Percentiles rank a stretch among this genome's conserved stretches.
phyloP scores from a whole-genome alignment of 1,140 invertebrate species.

The Parasteatoda tepidariorum region DNA sequence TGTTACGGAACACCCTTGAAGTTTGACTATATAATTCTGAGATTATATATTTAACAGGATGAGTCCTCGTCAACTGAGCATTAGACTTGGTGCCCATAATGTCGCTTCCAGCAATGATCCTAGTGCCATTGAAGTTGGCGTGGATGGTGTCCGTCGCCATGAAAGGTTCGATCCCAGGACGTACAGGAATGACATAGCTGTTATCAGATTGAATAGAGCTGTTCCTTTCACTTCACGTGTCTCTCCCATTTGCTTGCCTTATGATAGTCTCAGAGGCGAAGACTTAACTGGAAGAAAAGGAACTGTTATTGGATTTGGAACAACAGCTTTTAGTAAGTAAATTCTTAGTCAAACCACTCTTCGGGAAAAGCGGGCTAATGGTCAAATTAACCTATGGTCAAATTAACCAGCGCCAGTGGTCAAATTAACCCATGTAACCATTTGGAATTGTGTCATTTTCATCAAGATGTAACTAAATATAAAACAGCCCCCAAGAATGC shows the following conservation, averaged over 20 bases:
- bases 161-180: slow-evolving; percentile 64
- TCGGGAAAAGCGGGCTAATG: neutral
- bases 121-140: slow-evolving; percentile 53
- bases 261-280: slow-evolving; percentile 39
- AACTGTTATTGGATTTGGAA: slow-evolving; percentile 75
- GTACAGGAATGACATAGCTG: slow-evolving; percentile 67
- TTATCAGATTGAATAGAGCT: slow-evolving; percentile 63
- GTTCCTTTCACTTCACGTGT: slow-evolving; percentile 63
- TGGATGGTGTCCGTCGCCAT: slow-evolving; percentile 39
- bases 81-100: slow-evolving; percentile 67
- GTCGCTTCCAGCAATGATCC: slow-evolving; percentile 63
- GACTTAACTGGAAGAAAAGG: slow-evolving; percentile 56
- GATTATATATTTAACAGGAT: slow-evolving; percentile 14
- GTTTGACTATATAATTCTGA: no score
- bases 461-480: no score
- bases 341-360: neutral
- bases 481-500: no score
- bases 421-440: no score
- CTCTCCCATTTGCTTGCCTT: slow-evolving; percentile 65
- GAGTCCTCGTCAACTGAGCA: slow-evolving; percentile 35
- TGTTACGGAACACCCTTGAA: no score
- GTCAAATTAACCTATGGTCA: no score
- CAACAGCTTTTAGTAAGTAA: slow-evolving; percentile 52
- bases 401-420: no score
- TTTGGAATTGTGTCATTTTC: no score